A percentile compares a stretch with the other conserved stretches of the same genome.
Evolutionary conservation across 92 coral and sea anemone genomes (phyloP).

Genomic region (Hydrozoanthus gracilis): DNA sequence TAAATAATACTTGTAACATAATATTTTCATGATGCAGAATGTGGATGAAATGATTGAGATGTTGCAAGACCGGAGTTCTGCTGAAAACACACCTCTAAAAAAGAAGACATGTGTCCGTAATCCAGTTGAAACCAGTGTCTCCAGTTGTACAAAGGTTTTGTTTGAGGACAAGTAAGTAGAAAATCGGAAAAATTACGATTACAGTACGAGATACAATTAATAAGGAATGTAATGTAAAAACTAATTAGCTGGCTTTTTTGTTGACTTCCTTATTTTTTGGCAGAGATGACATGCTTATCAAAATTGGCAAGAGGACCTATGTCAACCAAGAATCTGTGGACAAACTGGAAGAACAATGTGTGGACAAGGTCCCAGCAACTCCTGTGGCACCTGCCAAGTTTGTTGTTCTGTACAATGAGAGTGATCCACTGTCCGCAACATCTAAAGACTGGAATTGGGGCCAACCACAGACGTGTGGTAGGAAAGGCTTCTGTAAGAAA

Average conservation of each 20-base stretch:
- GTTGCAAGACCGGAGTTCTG: conserved; percentile 37
- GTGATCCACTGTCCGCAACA: conserved; percentile 39
- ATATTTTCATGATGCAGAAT: neutral
- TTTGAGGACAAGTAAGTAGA: conserved; percentile 46
- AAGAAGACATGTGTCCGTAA: conserved; percentile 21
- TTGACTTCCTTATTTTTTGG: conserved; percentile 15
- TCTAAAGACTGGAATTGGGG: conserved; percentile 68
- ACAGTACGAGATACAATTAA: neutral
- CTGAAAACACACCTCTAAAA: conserved; percentile 43
- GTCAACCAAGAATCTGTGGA: conserved; percentile 56
- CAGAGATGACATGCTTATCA: conserved; percentile 35
- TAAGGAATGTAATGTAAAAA: neutral
- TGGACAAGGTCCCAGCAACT: conserved; percentile 29
- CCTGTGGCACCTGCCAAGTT: conserved; percentile 54
- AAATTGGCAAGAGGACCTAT: conserved; percentile 51
- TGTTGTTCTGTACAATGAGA: conserved; percentile 45
- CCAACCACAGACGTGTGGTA: conserved; percentile 51
- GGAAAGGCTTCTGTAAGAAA: conserved; percentile 39
- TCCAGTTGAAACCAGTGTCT: conserved; percentile 13
- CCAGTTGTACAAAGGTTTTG: conserved; percentile 3
- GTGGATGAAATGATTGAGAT: neutral
- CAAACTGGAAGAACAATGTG: conserved; percentile 18
- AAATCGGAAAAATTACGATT: neutral
- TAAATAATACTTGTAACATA: neutral
- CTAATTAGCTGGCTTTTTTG: neutral